Evolutionary conservation across 2,888 invertebrate species (phyloP).

Genomic region (Yponomeuta plumbellus): DNA sequence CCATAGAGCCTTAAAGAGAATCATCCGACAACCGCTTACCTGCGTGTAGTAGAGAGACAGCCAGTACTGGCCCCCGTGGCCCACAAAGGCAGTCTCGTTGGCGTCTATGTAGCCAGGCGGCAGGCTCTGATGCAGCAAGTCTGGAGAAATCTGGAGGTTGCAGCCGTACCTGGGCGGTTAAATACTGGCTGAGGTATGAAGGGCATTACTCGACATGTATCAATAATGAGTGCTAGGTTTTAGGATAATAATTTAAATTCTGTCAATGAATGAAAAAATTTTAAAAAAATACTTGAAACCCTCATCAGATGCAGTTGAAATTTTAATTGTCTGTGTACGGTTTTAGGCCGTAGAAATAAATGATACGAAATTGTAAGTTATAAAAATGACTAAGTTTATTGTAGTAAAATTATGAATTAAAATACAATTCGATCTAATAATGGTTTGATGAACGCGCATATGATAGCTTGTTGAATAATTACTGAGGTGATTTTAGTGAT

Average conservation of each 20-base stretch:
- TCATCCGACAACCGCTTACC: conserved; percentile 33
- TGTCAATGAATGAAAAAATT: background rate
- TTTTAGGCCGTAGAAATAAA: no score
- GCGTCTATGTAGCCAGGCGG: conserved; percentile 47
- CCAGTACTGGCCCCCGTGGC: conserved; percentile 69
- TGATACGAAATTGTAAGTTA: no score
- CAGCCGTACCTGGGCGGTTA: conserved; percentile 57
- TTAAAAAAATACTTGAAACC: no score
- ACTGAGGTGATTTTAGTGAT: no score
- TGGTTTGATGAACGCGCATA: no score
- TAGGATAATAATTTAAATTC: no score
- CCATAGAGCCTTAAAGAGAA: background rate
- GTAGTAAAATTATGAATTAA: no score
- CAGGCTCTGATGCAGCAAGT: conserved; percentile 48
- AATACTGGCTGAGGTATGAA: background rate
- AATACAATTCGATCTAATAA: no score
- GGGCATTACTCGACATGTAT: background rate
- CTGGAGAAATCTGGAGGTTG: conserved; percentile 60
- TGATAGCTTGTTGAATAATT: no score
- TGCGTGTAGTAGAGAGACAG: conserved; percentile 64
- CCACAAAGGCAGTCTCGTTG: conserved; percentile 66
- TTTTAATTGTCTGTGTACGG: no score
- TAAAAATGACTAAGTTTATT: no score
- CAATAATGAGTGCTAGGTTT: background rate
- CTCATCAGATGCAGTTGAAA: no score